These are phyloP conservation scores for Phyllotreta cruciferae DNA, from an alignment of 2,888 invertebrate genomes.

Conservation along the genomic window DNA sequence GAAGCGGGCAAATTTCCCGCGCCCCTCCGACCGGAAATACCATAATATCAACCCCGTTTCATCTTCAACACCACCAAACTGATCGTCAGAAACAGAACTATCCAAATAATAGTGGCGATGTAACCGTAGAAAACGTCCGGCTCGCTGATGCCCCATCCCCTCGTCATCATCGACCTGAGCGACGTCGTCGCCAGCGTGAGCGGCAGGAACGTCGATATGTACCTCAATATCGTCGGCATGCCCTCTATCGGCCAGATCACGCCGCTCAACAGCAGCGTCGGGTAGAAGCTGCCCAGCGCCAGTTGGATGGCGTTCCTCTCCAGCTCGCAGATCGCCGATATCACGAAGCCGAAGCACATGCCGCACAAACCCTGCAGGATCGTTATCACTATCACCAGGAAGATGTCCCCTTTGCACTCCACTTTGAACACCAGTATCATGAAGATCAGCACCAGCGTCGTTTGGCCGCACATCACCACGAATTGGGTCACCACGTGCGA, in stretches of 20 bases:
- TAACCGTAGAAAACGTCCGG: conserved; percentile 88
- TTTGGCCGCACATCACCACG: conserved; percentile 94
- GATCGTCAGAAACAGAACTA: conserved; percentile 79
- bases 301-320: conserved; percentile 93
- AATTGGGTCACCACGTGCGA: conserved; percentile 95
- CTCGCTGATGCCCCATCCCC: conserved; percentile 85
- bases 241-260: conserved; percentile 96
- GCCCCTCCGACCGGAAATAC: conserved; percentile 7
- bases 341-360: conserved; percentile 96
- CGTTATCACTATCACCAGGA: conserved; percentile 84
- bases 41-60: conserved; percentile 62
- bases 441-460: conserved; percentile 86
- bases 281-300: conserved; percentile 93
- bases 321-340: conserved; percentile 89
- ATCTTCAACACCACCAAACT: conserved; percentile 81
- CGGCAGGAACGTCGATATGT: conserved; percentile 84
- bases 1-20: conserved; percentile 13
- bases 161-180: conserved; percentile 82
- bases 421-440: conserved; percentile 91
- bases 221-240: conserved; percentile 83
- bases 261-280: conserved; percentile 85
- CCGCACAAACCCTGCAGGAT: conserved; percentile 92
- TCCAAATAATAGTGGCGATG: conserved; percentile 86
- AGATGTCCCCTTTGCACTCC: conserved; percentile 86
- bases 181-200: conserved; percentile 93